Base-by-base conservation (phyloP, 2,888 invertebrate genomes). In the Cataglyphis altisquamis region DNA sequence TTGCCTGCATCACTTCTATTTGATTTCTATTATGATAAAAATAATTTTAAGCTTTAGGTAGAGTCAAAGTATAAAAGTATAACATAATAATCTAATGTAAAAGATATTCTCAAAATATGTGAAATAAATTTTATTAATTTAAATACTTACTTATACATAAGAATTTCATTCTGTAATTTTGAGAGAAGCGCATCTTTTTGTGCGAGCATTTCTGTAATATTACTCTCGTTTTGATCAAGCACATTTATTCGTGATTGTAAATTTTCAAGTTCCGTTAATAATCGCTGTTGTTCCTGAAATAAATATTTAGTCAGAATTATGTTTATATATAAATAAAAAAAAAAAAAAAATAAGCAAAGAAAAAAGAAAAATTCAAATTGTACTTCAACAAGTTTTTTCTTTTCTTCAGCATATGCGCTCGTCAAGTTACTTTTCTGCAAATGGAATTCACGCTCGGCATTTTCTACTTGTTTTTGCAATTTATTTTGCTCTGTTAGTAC, bases 201-300 rank as follows among this genome's bases (percentile, higher is more conserved):
- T 3, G n/a, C 57, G 9, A 84, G n/a, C 8, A 36, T 10, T 8
- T 80, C 66, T 3, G 5, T 32, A 32, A 80, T 39, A 8, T 82
- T 64, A 18, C 29, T 62, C 1, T 87, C 86, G 32, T 87, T 83
- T 9, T 87, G 73, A 9, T 60, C 55, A 9, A 86, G 15, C 18
- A 21, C 67, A 18, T 75, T 70, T 18, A 88, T 29, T 62, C 64
- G 84, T 18, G 45, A 57, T 62, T 86, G 83, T 45, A 90, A 84
- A 29, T 60, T 68, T 39, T 84, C 70, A 4, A 74, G 82, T 62
- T 57, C 77, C n/a, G 62, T 67, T 72, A 85, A 15, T 25, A 88
- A 72, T 21, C 57, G 75, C 41, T 81, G 80, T 73, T 84, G 80
- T 62, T 88, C 81, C 90, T 90, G n/a, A 67, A 85, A 87, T 62